These are phyloP conservation scores for Drosophila azteca DNA, from an alignment of 1,140 invertebrate genomes.

Conservation along the genomic window DNA sequence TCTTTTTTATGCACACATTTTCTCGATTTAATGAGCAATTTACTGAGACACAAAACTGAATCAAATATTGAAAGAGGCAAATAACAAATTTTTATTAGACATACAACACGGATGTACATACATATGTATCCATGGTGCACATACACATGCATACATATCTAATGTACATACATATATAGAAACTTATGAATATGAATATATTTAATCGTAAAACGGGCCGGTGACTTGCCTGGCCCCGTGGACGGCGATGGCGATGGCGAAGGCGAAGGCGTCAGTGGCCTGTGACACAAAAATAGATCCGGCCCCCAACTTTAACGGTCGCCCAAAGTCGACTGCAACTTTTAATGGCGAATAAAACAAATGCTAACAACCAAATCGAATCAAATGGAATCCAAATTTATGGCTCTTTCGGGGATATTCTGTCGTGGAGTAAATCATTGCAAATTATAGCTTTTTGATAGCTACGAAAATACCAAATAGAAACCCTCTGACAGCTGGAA, in stretches of 20 bases:
- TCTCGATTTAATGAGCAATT: conserved; percentile 52
- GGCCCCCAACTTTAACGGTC: conserved; percentile 68
- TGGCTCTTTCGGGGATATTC: conserved; percentile 14
- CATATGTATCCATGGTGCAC: background rate
- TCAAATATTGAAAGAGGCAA: conserved; percentile 41
- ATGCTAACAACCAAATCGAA: conserved; percentile 47
- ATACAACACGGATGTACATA: conserved; percentile 25
- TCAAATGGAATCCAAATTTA: conserved; percentile 50
- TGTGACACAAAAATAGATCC: conserved; percentile 55
- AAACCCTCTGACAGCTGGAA: too few species aligned
- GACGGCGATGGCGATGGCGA: background rate
- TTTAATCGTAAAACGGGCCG: conserved; percentile 31
- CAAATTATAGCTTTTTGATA: too few species aligned
- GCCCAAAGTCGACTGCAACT: conserved; percentile 61
- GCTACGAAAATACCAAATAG: too few species aligned
- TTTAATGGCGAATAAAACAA: conserved; percentile 75
- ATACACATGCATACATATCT: too few species aligned
- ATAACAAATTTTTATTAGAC: conserved; percentile 47
- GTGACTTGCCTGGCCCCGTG: conserved; percentile 13
- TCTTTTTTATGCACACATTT: conserved; percentile 29
- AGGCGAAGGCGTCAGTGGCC: conserved; percentile 19
- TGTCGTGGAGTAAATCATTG: background rate
- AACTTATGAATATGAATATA: conserved; percentile 25
- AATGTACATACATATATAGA: too few species aligned
- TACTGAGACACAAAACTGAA: conserved; percentile 44